phyloP scores from a whole-genome alignment of 35 echinoderm and acorn worm genomes.

The Ophiothrix spiculata region DNA sequence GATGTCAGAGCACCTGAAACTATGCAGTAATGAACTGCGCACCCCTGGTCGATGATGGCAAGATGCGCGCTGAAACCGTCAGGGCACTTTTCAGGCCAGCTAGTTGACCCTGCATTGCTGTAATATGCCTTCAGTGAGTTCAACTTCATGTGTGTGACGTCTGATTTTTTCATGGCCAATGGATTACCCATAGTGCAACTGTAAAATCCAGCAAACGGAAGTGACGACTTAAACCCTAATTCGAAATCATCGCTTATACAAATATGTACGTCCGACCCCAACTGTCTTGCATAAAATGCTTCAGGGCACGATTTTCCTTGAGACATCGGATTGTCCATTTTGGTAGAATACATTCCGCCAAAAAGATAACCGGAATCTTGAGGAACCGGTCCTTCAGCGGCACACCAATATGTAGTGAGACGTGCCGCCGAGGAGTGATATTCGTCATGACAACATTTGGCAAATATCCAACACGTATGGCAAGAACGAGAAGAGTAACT shows the following conservation, averaged over 20 bases:
- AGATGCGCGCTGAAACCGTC: conserved; percentile 33
- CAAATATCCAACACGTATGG: conserved; percentile 2
- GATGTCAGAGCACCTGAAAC: neutral
- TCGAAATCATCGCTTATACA: conserved; percentile 45
- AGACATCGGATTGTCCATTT: conserved; percentile 17
- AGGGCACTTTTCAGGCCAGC: conserved; percentile 26
- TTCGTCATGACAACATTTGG: conserved; percentile 20
- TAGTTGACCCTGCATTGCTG: too few relatives aligned
- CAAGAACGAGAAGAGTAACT: neutral
- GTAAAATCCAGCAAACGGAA: conserved; percentile 39
- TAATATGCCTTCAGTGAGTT: too few relatives aligned
- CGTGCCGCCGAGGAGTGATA: neutral
- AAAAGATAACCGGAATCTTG: too few relatives aligned
- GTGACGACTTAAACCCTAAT: conserved; percentile 11
- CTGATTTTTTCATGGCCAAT: conserved; percentile 13
- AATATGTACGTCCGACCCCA: conserved; percentile 2
- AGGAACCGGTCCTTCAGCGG: neutral
- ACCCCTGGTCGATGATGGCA: too few relatives aligned
- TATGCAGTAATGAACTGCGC: conserved; percentile 38
- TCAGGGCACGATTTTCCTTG: conserved; percentile 8
- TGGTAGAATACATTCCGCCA: conserved; percentile 23
- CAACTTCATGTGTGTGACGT: neutral
- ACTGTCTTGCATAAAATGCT: too few relatives aligned
- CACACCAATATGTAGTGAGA: conserved; percentile 34
- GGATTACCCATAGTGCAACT: too few relatives aligned